Evolutionary conservation across 2,797 vertebrate species (phyloP).

Genomic region (Heterohyrax brucei): DNA sequence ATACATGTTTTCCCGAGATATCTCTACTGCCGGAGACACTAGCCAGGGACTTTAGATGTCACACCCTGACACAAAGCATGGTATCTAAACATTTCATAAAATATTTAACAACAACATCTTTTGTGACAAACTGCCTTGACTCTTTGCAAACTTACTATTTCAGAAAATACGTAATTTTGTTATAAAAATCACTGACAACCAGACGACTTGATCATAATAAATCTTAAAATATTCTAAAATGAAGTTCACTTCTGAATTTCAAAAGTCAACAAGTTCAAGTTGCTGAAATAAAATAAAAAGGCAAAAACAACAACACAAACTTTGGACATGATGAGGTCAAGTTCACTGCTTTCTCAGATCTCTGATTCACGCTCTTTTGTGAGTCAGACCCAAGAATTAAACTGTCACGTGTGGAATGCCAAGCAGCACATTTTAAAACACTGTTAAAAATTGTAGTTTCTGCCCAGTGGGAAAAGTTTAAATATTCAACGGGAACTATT

Average conservation of each 20-base stretch:
- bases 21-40: not conserved
- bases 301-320: not conserved
- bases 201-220: constrained; percentile 11
- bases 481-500: constrained; percentile 73
- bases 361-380: constrained; percentile 69
- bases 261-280: constrained; percentile 10
- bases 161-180: constrained; percentile 39
- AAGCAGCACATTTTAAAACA: constrained; percentile 71
- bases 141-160: constrained; percentile 27
- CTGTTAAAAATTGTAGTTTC: constrained; percentile 78
- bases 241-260: constrained; percentile 3
- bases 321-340: not conserved
- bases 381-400: constrained; percentile 75
- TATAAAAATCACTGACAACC: constrained; percentile 10
- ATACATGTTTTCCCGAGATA: not conserved
- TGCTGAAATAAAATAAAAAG: not conserved
- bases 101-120: not conserved
- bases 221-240: constrained; percentile 13
- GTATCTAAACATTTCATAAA: constrained; percentile 38
- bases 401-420: constrained; percentile 68
- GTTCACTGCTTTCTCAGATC: constrained; percentile 63
- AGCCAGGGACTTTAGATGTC: not conserved
- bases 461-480: constrained; percentile 78
- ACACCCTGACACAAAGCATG: not conserved
- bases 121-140: not conserved